Conservation (phyloP, 2,888 invertebrate species). For the Timandra comae region DNA sequence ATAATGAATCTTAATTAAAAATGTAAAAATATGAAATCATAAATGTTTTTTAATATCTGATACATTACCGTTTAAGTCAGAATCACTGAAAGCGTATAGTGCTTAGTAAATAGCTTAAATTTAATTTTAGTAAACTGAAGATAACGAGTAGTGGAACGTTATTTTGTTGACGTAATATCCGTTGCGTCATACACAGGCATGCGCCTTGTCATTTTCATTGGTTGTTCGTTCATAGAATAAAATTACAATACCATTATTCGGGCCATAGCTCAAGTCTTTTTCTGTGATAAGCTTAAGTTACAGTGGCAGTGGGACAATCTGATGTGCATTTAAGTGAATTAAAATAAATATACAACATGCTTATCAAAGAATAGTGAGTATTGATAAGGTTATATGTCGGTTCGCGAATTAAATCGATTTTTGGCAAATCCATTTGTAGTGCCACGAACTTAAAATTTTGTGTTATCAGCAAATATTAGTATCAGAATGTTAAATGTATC, state of each 20-base stretch:
- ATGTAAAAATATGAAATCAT: too few relatives aligned
- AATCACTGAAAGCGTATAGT: too few relatives aligned
- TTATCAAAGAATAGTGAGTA: conserved; percentile 85
- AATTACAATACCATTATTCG: conserved; percentile 66
- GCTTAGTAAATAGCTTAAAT: too few relatives aligned
- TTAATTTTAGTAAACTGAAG: too few relatives aligned
- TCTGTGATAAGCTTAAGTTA: conserved; percentile 68
- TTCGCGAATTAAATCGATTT: conserved; percentile 67
- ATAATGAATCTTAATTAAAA: too few relatives aligned
- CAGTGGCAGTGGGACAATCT: conserved; percentile 72
- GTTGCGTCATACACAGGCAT: conserved; percentile 79
- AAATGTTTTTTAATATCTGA: too few relatives aligned
- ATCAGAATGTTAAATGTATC: conserved; percentile 16
- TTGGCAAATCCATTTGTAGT: conserved; percentile 38
- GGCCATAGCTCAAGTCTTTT: conserved; percentile 68
- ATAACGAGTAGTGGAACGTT: conserved; percentile 31
- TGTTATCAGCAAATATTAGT: conserved; percentile 35
- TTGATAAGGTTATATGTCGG: conserved; percentile 54
- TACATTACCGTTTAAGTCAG: too few relatives aligned
- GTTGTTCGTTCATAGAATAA: conserved; percentile 70
- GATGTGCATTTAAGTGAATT: conserved; percentile 69
- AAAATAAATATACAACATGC: conserved; percentile 74
- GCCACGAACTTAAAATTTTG: conserved; percentile 32
- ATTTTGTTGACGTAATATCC: conserved; percentile 75
- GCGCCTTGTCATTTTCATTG: conserved; percentile 77